Conservation (phyloP, 2,113 vertebrate species). For the Ochotona curzoniae region DNA sequence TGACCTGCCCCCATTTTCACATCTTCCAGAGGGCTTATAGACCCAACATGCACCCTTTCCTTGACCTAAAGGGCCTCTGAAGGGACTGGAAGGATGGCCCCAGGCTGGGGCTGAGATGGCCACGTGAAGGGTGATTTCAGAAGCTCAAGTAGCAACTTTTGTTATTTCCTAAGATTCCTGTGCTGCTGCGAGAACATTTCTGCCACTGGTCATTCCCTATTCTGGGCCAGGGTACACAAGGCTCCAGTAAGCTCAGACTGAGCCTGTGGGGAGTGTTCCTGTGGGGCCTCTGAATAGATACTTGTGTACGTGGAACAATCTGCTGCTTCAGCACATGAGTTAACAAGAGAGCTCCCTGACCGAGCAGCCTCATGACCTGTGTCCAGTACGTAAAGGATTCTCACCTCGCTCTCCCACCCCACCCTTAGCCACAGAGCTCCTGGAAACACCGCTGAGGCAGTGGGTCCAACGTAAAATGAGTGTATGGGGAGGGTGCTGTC, state of each 20-base stretch:
- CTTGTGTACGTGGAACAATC: neutral
- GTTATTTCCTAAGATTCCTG: neutral
- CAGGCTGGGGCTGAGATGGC: neutral
- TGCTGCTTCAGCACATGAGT: neutral
- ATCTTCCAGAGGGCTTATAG: slow-evolving; percentile 72
- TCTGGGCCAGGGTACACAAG: neutral
- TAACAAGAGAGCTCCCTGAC: neutral
- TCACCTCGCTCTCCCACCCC: neutral
- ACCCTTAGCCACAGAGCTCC: neutral
- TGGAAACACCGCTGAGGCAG: neutral
- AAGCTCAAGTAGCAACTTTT: neutral
- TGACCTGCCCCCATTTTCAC: slow-evolving; percentile 81
- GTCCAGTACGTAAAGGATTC: neutral
- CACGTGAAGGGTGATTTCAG: slow-evolving; percentile 36
- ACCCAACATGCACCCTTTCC: slow-evolving; percentile 1
- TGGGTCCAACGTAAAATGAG: neutral
- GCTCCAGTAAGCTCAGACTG: neutral
- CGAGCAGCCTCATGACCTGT: neutral
- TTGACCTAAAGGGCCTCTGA: slow-evolving; percentile 52
- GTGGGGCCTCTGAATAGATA: neutral
- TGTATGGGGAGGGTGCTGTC: too few relatives aligned
- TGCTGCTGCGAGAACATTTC: neutral
- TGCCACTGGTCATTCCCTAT: neutral
- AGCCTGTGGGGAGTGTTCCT: neutral
- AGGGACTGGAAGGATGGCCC: neutral